Conservation (phyloP, 37 sponge, comb jelly and placozoan genomes). For the Aphrocallistes beatrix region DNA sequence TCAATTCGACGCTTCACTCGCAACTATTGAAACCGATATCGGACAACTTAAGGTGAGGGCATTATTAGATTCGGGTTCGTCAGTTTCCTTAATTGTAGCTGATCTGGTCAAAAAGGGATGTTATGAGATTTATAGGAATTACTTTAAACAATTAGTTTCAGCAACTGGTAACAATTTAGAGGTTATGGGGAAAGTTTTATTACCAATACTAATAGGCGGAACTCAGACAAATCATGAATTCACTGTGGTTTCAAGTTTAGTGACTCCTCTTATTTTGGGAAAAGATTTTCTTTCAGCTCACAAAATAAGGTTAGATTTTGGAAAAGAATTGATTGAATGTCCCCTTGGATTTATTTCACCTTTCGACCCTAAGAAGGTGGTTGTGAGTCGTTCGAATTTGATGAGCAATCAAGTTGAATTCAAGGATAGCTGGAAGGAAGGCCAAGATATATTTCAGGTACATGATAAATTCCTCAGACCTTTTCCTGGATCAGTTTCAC, state of each 20-base stretch:
- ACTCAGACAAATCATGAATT: slow-evolving; percentile 24
- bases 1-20: neutral
- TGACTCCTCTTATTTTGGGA: slow-evolving; percentile 42
- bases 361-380: neutral
- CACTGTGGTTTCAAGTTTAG: slow-evolving; percentile 29
- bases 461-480: neutral
- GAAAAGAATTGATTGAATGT: neutral
- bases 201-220: slow-evolving; percentile 14
- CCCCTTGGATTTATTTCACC: neutral
- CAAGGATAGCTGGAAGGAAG: neutral
- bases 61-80: slow-evolving; percentile 22
- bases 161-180: slow-evolving; percentile 4
- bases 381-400: neutral
- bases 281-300: slow-evolving; percentile 38
- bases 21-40: neutral
- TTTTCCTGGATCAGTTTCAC: neutral
- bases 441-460: neutral
- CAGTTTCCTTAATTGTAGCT: neutral
- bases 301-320: slow-evolving; percentile 37
- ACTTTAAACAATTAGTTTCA: neutral
- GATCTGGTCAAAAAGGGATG: neutral
- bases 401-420: neutral
- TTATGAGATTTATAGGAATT: neutral
- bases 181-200: neutral
- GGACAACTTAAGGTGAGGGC: neutral